Base-by-base conservation (phyloP, 2,888 invertebrate species). In the Rhorus exstirpatorius region DNA sequence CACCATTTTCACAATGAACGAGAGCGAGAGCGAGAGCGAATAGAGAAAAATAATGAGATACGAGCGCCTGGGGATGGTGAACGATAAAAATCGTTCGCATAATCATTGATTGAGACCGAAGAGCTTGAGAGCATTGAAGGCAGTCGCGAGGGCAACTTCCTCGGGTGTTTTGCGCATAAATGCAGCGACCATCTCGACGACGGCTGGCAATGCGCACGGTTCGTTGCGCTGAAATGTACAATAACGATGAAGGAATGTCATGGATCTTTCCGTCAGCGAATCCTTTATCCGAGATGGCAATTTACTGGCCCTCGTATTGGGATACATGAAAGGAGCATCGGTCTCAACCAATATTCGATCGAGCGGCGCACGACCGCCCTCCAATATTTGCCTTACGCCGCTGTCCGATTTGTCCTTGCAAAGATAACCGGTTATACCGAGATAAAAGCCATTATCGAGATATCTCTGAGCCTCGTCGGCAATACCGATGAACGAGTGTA, bases 201-300 rank as follows among this genome's bases (percentile, higher is more conserved):
- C 96, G 53, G 97, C 97, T 8, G 98, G 98, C 86, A 99, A 93
- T 55, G 98, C 97, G 93, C 98, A 98, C 0, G 99, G 99, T 94
- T 99, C 99, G 93, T 99, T 99, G 87, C 99, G 95, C 94, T 98
- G 98, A 94, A 98, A 98, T 84, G 98, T 98, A 93, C 98, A 98
- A 93, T 98, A 98, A 86, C 98, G 95, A 92, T 97, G 96, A 89
- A 97, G 94, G 93, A 97, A 97, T 86, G 95, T 96, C 94, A 96
- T 95, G 44, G 97, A 97, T 91, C 97, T 95, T 93, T 97, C 97
- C 24, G 98, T 97, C 80, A 98, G 94, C 83, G 96, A 96, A 91
- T 97, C 97, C 94, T 98, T 98, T 19, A 98, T 97, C 90, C 97
- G 96, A 88, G 96, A 93, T 55, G 98, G 97, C 90, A 99, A 93